phyloP scores from a whole-genome alignment of 2,797 vertebrate species.

The Paguma larvata region DNA sequence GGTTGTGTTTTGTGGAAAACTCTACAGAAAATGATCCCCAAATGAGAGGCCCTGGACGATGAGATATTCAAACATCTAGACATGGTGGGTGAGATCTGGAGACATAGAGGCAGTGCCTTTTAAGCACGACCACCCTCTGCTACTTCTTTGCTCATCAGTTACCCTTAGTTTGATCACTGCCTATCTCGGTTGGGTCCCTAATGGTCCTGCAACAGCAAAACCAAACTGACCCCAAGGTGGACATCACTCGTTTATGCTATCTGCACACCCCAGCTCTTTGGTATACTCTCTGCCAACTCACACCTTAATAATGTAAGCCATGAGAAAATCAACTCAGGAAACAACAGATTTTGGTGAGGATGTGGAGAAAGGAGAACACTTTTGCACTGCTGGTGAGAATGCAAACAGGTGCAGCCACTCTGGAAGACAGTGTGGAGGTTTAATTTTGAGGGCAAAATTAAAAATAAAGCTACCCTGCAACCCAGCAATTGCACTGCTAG shows the following conservation, averaged over 20 bases:
- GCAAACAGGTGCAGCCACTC: no score
- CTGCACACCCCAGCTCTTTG: neutral
- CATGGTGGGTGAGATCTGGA: neutral
- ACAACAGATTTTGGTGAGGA: no score
- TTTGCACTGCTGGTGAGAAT: no score
- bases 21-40: neutral
- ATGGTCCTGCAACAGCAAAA: neutral
- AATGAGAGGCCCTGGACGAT: neutral
- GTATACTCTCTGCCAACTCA: neutral
- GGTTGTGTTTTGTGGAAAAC: conserved; percentile 15
- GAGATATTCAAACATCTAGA: neutral
- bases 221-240: neutral
- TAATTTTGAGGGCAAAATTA: no score
- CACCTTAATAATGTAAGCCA: neutral
- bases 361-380: no score
- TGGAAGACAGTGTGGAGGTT: no score
- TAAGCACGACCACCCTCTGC: neutral
- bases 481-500: no score
- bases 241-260: neutral
- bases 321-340: no score
- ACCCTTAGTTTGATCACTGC: neutral
- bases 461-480: no score
- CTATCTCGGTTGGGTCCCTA: neutral
- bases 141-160: neutral
- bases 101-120: neutral